Conservation (phyloP, 1,140 invertebrate species). For the Drosophila leontia region DNA sequence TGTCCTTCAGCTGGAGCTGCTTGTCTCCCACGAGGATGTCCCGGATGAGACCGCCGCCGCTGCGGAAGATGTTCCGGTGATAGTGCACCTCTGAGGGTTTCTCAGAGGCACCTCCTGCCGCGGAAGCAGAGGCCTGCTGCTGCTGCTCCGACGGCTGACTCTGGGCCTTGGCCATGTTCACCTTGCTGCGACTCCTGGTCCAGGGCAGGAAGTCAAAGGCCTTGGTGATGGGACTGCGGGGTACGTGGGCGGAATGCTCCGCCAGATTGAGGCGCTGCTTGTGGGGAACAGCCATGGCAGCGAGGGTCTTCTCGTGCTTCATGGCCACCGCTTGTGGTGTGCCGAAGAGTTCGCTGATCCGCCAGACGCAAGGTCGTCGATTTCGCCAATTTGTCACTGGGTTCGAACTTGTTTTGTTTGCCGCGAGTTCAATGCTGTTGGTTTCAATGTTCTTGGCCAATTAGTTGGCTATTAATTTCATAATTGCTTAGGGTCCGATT, state of each 20-base stretch:
- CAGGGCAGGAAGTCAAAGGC: conserved; percentile 83
- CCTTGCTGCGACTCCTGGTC: conserved; percentile 67
- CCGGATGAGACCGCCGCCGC: conserved; percentile 76
- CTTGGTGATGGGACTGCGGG: conserved; percentile 81
- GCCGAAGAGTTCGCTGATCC: conserved; percentile 51
- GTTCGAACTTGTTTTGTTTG: conserved; percentile 4
- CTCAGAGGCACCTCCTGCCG: background rate
- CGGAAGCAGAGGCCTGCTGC: conserved; percentile 5
- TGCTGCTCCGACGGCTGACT: background rate
- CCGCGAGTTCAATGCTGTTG: conserved; percentile 48
- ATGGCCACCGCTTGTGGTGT: conserved; percentile 39
- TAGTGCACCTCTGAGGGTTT: conserved; percentile 65
- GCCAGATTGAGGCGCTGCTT: conserved; percentile 45
- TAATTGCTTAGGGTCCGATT: conserved; percentile 67
- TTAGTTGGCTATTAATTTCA: conserved; percentile 79
- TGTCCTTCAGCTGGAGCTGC: conserved; percentile 66
- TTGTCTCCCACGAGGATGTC: conserved; percentile 79
- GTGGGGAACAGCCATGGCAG: conserved; percentile 49
- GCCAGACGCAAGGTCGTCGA: conserved; percentile 43
- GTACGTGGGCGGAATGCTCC: conserved; percentile 30
- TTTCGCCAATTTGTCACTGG: conserved; percentile 46
- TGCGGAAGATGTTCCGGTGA: conserved; percentile 79
- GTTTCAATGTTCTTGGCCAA: conserved; percentile 64
- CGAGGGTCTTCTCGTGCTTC: conserved; percentile 71
- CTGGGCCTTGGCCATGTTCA: conserved; percentile 39